Conservation (phyloP, 2,888 invertebrate species). For the Brachypalpus laphriformis region DNA sequence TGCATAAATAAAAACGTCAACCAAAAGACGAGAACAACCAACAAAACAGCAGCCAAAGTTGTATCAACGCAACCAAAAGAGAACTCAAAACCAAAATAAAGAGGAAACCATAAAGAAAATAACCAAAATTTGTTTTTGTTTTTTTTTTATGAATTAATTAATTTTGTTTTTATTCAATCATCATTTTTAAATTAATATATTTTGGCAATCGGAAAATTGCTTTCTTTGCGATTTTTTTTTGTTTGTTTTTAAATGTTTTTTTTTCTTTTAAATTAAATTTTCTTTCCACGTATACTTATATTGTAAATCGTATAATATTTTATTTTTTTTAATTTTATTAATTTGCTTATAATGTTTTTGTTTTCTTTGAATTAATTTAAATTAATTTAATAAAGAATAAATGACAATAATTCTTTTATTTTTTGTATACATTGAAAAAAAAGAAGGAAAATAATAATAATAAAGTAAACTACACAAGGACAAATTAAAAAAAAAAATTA, state of each 20-base stretch:
- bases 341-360: constrained; percentile 14
- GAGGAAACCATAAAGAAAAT: constrained; percentile 16
- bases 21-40: not conserved
- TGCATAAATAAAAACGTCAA: not conserved
- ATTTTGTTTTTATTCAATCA: constrained; percentile 61
- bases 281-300: constrained; percentile 63
- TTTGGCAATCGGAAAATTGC: constrained; percentile 67
- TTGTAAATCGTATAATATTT: constrained; percentile 67
- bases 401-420: constrained; percentile 33
- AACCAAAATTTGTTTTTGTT: constrained; percentile 22
- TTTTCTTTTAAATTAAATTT: constrained; percentile 50
- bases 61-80: constrained; percentile 8
- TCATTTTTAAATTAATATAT: constrained; percentile 71
- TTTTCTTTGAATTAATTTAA: constrained; percentile 41
- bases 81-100: constrained; percentile 21
- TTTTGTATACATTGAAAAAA: constrained; percentile 34
- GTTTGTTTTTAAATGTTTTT: constrained; percentile 1
- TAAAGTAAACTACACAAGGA: constrained; percentile 59
- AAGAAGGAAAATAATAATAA: constrained; percentile 28
- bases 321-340: constrained; percentile 30
- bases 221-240: constrained; percentile 41
- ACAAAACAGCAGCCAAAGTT: constrained; percentile 10
- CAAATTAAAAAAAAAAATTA: constrained; percentile 55
- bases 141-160: constrained; percentile 63
- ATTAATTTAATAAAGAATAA: constrained; percentile 54